phyloP scores from a whole-genome alignment of 2,888 invertebrate species.

The Fissipunctia ypsillon region DNA sequence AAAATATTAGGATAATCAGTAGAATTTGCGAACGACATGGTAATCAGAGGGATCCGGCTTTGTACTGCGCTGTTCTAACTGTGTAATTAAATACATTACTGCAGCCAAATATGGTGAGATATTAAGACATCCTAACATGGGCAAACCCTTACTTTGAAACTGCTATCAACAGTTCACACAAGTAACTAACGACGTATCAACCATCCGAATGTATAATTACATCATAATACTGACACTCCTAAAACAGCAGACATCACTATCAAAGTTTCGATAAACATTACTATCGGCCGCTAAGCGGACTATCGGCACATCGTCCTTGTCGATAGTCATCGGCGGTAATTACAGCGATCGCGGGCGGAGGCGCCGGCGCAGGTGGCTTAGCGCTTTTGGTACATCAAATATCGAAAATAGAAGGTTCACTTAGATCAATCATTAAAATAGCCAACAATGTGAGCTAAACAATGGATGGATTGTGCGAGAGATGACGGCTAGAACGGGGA shows the following conservation, averaged over 20 bases:
- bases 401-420: constrained; percentile 27
- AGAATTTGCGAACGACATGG: background rate
- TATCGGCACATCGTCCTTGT: constrained; percentile 63
- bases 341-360: constrained; percentile 63
- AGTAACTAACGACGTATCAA: background rate
- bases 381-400: constrained; percentile 18
- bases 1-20: background rate
- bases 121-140: background rate
- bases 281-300: constrained; percentile 35
- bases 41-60: background rate
- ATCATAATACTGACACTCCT: constrained; percentile 25
- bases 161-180: background rate
- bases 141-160: background rate
- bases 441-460: background rate
- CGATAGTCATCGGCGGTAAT: constrained; percentile 63
- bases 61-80: background rate
- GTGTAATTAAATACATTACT: background rate
- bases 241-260: constrained; percentile 22
- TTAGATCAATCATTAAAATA: background rate
- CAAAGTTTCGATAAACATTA: constrained; percentile 16
- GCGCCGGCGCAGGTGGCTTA: constrained; percentile 67
- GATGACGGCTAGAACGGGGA: fast-evolving
- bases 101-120: background rate
- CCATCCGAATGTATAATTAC: constrained; percentile 15
- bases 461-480: background rate